A percentile compares a stretch with the other conserved stretches of the same genome.
phyloP scores from a whole-genome alignment of 1,140 invertebrate species.

The Diorhabda elongata region DNA sequence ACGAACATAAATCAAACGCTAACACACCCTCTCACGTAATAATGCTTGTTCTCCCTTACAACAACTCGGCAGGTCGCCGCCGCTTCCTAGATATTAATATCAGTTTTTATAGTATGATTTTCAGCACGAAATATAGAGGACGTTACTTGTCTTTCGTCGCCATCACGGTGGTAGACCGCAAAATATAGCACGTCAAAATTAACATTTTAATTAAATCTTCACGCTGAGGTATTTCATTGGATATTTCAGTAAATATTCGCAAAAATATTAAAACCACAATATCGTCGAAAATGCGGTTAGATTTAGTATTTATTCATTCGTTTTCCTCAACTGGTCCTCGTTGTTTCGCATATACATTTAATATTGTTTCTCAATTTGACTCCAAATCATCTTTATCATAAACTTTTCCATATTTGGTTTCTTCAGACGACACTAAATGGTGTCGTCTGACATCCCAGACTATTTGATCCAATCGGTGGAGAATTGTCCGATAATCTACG shows the following conservation, averaged over 20 bases:
- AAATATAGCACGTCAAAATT: conserved; percentile 14
- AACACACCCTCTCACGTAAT: conserved; percentile 31
- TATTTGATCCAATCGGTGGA: too few relatives aligned
- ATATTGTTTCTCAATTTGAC: too few relatives aligned
- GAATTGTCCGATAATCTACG: too few relatives aligned
- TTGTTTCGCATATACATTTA: too few relatives aligned
- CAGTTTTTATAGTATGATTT: conserved; percentile 26
- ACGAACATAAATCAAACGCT: conserved; percentile 31
- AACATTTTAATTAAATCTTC: conserved; percentile 18
- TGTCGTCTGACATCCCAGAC: too few relatives aligned
- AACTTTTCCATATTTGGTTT: too few relatives aligned
- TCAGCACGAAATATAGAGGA: conserved; percentile 14
- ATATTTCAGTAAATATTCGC: conserved; percentile 6
- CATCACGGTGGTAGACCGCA: conserved; percentile 4
- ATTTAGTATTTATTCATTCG: too few relatives aligned
- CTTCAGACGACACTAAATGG: too few relatives aligned
- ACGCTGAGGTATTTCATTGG: conserved; percentile 12
- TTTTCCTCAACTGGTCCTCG: too few relatives aligned
- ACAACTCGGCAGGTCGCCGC: conserved; percentile 23
- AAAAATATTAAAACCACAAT: neutral
- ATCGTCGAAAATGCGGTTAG: too few relatives aligned
- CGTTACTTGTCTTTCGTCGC: conserved; percentile 4
- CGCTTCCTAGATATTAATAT: conserved; percentile 27
- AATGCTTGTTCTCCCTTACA: conserved; percentile 29
- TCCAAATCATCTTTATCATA: too few relatives aligned